phyloP scores from a whole-genome alignment of 2,113 vertebrate species.

The Sprattus sprattus region DNA sequence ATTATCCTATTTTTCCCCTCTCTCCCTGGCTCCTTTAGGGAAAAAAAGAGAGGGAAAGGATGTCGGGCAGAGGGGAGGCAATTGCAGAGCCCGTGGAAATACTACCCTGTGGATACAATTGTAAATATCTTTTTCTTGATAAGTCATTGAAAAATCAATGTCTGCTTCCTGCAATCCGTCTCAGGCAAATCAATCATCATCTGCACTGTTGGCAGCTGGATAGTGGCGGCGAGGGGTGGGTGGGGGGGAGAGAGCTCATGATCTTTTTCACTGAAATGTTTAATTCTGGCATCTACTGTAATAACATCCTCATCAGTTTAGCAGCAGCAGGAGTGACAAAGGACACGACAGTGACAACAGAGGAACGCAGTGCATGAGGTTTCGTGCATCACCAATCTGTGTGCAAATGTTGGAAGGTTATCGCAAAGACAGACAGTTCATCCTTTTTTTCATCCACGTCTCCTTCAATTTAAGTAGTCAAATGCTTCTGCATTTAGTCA shows the following conservation, averaged over 20 bases:
- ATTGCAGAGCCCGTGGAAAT: constrained; percentile 85
- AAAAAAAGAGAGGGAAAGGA: constrained; percentile 15
- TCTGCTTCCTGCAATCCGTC: constrained; percentile 97
- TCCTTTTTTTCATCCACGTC: background rate
- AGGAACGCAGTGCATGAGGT: background rate
- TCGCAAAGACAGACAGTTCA: background rate
- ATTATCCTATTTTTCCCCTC: constrained; percentile 81
- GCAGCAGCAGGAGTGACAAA: constrained; percentile 61
- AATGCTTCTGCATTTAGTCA: background rate
- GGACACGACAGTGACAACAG: background rate
- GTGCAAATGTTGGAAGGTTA: background rate
- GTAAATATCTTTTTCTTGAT: constrained; percentile 97
- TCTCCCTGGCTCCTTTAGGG: constrained; percentile 20
- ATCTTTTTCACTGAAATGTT: constrained; percentile 89
- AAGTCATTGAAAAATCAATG: constrained; percentile 99
- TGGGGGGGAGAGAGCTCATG: constrained; percentile 70
- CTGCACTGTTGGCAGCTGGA: constrained; percentile 77
- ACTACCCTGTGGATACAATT: constrained; percentile 87
- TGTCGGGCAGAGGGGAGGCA: constrained; percentile 40
- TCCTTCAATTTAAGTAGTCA: background rate
- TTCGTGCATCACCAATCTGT: background rate
- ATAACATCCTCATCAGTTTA: constrained; percentile 99
- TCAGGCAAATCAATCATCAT: constrained; percentile 97
- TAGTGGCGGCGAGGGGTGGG: constrained; percentile 72
- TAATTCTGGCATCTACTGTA: constrained; percentile 91